Base-by-base conservation (phyloP, 37 sponge, comb jelly and placozoan genomes). In the Chondrosia reniformis region DNA sequence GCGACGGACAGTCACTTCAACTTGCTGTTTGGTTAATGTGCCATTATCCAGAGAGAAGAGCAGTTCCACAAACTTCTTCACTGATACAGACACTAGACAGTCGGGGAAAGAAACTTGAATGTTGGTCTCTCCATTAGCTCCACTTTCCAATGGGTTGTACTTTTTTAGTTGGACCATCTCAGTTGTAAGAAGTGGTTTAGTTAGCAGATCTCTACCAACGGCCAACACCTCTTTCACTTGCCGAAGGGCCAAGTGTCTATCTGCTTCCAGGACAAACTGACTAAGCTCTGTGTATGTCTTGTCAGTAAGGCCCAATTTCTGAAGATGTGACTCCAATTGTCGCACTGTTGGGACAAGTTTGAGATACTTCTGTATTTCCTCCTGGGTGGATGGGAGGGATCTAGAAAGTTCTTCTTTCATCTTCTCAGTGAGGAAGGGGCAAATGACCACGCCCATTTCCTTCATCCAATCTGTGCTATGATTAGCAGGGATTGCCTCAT, bases 141-240 rank as follows among this genome's bases (percentile, higher is more conserved):
- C 41, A 25, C 3, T 40, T 39, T 69, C 72, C n/a, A n/a, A n/a
- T 15, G 38, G n/a, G n/a, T 24, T 25, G 22, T 43, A 21, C 43
- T 40, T 37, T 1, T 43, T 17, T 25, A 69, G n/a, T 41, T 25
- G 56, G 22, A 39, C 43, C 38, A 36, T 0, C 37, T 54, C 28
- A 21, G 87, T 84, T 27, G 79, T 33, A 59, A 83, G 81, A 39
- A 91, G 81, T 21, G 92, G 84, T 55, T 78, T 52, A 72, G 31
- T 77, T 9, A 91, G 82, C 22, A 84, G 75, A 25, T 34, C 36
- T 25, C 92, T 69, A 5, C 84, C 87, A 15, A 74, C 76, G 31
- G 45, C 77, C 6, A 91, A 67, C 42, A 91, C 24, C 38, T 86
- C 87, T 37, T 86, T 81, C 28, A 76, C 40, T 13, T 83, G 81